Base-by-base conservation (phyloP, 2,888 invertebrate genomes). In the Labia minor region DNA sequence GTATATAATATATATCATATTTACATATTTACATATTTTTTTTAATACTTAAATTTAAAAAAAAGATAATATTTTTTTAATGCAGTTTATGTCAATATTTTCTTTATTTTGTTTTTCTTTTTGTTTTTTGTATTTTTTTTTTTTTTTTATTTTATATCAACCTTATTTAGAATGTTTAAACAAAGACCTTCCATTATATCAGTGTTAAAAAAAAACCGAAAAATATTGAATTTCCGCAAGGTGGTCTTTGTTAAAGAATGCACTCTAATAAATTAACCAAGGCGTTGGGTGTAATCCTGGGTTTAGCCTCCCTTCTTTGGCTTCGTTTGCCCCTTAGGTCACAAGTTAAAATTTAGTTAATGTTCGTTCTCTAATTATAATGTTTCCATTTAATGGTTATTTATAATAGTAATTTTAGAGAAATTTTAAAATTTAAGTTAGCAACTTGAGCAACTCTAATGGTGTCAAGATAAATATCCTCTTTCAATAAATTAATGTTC, bases 331-430 rank as follows among this genome's bases (percentile, higher is more conserved):
- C 49, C n/a, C 49, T 10, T 14, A 49, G 49, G 49, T 49, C 49
- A 49, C 49, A 49, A 49, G 49, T 49, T 49, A 49, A 49, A 49
- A 49, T 49, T 49, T 49, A 49, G 49, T 49, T 49, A 49, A 49
- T 49, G 49, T 49, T 49, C 49, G 2, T 49, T 49, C 49, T 49
- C 49, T 49, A 49, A 49, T 49, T 49, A 49, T 49, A 49, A 49
- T 49, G 49, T 49, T 49, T 49, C 49, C 49, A 49, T 49, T 49
- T 49, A 49, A 49, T 49, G 49, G 49, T 49, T 49, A 49, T 49
- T 49, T 49, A 49, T 49, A n/a, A n/a, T n/a, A 49, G n/a, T 49
- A 16, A 49, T 49, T 49, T 49, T 49, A 49, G 49, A 8, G 14
- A 49, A 49, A 49, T 49, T 49, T 49, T 49, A 49, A 49, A 49